Evolutionary conservation across 1,140 invertebrate species (phyloP), one percentile per base, ranked within the genome.

Genomic region (Drosophila lacteicornis): DNA sequence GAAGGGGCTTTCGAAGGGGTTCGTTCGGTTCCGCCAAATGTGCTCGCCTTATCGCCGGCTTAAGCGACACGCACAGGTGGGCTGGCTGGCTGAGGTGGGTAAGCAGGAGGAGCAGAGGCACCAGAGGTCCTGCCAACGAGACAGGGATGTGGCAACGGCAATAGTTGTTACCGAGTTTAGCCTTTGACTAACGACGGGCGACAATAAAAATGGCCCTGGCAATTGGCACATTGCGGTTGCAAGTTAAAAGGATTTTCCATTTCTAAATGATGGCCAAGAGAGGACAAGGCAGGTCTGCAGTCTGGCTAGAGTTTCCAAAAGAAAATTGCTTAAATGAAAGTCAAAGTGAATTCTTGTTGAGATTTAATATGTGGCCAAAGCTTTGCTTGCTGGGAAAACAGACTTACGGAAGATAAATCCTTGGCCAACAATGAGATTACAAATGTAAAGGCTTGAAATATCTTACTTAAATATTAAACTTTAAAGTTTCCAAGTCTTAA

Each of bases 11-110:
- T 30, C 27, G 22, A 36, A 55, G 45, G 62, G 71, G 77, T 55
- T 68, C 57, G 57, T 71, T 45, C 30, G 40, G 57, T 45, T 43
- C 53, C 65, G 46, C 59, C 80, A 57, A 87, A 88, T 87, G 84
- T 88, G 84, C 85, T 73, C 84, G 77, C 84, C 84, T 88, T 88
- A 88, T 88, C 84, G 80, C 78, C 78, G 85, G 84, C 84, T 88
- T 88, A 90, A 73, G 74, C 77, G 73, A 80, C 85, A 90, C 84
- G 85, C 84, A 88, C 85, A 80, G 50, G 42, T 59, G 59, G 46
- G 57, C 73, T 25, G 59, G 53, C 15, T 36, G 30, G 45, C 38
- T 17, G 30, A 30, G 40, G 49, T 30, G 55, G 36, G 45, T 13
- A 17, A 1, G 40, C 3, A 13, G 15, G 2, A 36, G 40, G n/a